Percentiles rank a stretch among this genome's conserved stretches.
Conservation (phyloP, 2,113 vertebrate genomes). For the Tupaia chinensis region DNA sequence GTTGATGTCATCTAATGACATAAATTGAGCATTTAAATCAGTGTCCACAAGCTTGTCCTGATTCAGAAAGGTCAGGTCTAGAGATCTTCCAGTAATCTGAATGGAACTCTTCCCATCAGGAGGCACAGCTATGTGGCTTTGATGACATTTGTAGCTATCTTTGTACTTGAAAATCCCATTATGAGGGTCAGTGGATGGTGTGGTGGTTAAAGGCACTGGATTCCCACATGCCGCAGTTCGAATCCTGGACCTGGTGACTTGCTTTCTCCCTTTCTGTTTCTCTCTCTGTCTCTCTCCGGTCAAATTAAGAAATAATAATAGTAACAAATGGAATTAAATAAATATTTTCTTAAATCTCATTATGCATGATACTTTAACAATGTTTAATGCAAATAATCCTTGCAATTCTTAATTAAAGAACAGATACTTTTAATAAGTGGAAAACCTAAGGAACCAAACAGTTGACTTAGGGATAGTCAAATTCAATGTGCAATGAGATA, state of each 20-base stretch:
- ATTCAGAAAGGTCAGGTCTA: neutral
- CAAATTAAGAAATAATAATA: too few relatives aligned
- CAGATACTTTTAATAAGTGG: constrained; percentile 30
- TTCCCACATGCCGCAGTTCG: too few relatives aligned
- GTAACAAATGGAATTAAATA: too few relatives aligned
- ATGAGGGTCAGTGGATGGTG: too few relatives aligned
- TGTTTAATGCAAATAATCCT: neutral
- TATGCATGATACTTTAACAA: constrained; percentile 24
- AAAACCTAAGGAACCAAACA: constrained; percentile 41
- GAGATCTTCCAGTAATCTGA: neutral
- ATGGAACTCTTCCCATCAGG: neutral
- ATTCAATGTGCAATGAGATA: neutral
- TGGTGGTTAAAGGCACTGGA: too few relatives aligned
- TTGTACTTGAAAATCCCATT: constrained; percentile 37
- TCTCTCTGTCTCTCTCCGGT: too few relatives aligned
- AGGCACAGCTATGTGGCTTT: neutral
- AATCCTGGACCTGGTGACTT: too few relatives aligned
- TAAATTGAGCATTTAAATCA: constrained; percentile 49
- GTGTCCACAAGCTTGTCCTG: neutral
- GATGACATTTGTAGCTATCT: neutral
- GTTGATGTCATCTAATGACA: constrained; percentile 31
- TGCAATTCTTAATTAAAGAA: neutral
- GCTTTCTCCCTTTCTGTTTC: too few relatives aligned
- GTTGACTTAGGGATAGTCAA: neutral
- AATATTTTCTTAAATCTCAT: neutral